Conservation (phyloP, 1,140 invertebrate species). For the Chironomus striatipennis region DNA sequence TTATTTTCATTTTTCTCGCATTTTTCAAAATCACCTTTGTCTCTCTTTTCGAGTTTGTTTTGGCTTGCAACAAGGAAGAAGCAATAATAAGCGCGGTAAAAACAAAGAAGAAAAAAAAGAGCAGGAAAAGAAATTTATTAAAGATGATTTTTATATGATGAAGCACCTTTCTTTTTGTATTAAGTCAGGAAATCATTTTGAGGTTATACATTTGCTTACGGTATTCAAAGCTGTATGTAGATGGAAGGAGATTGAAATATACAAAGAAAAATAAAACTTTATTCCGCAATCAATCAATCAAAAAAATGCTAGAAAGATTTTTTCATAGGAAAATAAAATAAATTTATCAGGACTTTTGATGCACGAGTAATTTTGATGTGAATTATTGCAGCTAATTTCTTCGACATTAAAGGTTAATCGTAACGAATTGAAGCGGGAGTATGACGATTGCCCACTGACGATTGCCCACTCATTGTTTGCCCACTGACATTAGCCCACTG, state of each 20-base stretch:
- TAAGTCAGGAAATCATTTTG: slow-evolving; percentile 8
- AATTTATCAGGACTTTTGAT: background rate
- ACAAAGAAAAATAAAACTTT: background rate
- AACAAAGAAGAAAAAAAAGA: background rate
- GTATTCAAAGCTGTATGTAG: background rate
- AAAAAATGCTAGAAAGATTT: background rate
- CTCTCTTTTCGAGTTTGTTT: background rate
- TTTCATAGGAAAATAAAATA: background rate
- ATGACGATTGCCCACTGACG: no score
- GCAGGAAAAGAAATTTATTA: background rate
- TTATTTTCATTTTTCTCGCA: slow-evolving; percentile 13
- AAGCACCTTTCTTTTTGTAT: background rate
- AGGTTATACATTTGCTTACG: background rate
- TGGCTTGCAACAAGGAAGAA: no score
- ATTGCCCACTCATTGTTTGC: no score
- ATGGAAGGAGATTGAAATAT: background rate
- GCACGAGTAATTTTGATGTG: background rate
- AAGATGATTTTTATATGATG: slow-evolving; percentile 14
- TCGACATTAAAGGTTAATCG: background rate
- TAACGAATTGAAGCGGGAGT: no score
- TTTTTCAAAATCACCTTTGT: background rate
- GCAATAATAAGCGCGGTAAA: background rate
- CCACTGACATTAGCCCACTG: no score
- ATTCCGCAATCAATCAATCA: slow-evolving; percentile 5
- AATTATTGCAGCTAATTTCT: background rate